Evolutionary conservation across 2,888 invertebrate species (phyloP).

Genomic region (Limnephilus lunatus): DNA sequence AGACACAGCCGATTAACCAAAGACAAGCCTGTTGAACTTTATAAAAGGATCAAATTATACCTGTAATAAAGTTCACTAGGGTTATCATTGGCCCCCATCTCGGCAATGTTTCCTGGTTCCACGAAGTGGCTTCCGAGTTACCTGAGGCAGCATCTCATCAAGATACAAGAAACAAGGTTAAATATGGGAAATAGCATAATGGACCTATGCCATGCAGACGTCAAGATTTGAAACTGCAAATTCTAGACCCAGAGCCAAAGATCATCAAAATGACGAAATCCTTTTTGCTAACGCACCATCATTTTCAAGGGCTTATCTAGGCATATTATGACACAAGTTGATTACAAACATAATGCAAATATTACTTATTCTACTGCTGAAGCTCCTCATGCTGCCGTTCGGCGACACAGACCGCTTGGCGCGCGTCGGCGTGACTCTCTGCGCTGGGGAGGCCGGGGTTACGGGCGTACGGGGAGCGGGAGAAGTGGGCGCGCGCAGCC

Average conservation of each 20-base stretch:
- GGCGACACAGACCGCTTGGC: slow-evolving; percentile 74
- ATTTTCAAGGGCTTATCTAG: not conserved
- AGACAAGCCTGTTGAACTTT: not conserved
- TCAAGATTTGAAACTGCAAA: too few species aligned
- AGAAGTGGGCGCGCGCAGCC: slow-evolving; percentile 60
- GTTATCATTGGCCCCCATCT: too few species aligned
- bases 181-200: not conserved
- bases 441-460: slow-evolving; percentile 69
- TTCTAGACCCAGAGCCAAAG: not conserved
- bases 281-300: not conserved
- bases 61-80: too few species aligned
- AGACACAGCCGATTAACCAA: not conserved
- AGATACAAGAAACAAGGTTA: not conserved
- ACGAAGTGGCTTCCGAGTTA: too few species aligned
- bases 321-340: too few species aligned
- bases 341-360: not conserved
- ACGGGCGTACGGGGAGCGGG: slow-evolving; percentile 67
- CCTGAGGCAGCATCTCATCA: too few species aligned
- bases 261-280: not conserved
- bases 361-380: slow-evolving; percentile 78
- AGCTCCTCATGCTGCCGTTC: slow-evolving; percentile 76
- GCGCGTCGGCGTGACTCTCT: slow-evolving; percentile 73
- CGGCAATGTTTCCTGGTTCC: too few species aligned
- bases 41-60: not conserved
- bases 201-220: not conserved